Evolutionary conservation across 1,140 invertebrate species (phyloP).

Genomic region (Pseudomyrmex cubaensis): DNA sequence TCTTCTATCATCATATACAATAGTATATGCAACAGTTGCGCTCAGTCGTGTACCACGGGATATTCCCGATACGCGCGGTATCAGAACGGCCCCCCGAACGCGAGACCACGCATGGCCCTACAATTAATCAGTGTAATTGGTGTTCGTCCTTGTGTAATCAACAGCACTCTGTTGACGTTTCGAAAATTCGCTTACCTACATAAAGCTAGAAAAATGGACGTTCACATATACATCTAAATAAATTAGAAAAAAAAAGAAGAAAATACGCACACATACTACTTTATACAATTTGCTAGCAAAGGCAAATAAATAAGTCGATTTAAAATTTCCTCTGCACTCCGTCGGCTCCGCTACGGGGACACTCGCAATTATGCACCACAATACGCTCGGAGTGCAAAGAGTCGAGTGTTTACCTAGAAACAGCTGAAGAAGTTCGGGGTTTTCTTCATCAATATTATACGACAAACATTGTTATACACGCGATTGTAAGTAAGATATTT

Average conservation of each 20-base stretch:
- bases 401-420: slow-evolving; percentile 53
- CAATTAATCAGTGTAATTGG: slow-evolving; percentile 85
- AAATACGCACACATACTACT: slow-evolving; percentile 66
- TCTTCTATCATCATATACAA: slow-evolving; percentile 83
- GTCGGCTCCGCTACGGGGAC: too few relatives aligned
- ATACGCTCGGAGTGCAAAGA: too few relatives aligned
- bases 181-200: slow-evolving; percentile 82
- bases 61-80: slow-evolving; percentile 56
- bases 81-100: slow-evolving; percentile 59
- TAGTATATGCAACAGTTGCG: slow-evolving; percentile 85
- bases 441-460: slow-evolving; percentile 54
- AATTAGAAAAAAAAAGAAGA: slow-evolving; percentile 60
- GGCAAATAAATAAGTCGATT: slow-evolving; percentile 70
- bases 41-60: slow-evolving; percentile 81
- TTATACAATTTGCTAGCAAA: slow-evolving; percentile 67
- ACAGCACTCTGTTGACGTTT: slow-evolving; percentile 83
- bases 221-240: slow-evolving; percentile 76
- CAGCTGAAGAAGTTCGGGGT: slow-evolving; percentile 55
- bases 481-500: slow-evolving; percentile 61
- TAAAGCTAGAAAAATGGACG: slow-evolving; percentile 81
- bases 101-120: slow-evolving; percentile 78
- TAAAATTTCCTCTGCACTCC: not conserved
- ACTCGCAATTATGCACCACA: too few relatives aligned
- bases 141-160: slow-evolving; percentile 85
- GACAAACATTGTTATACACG: slow-evolving; percentile 65